Conservation (phyloP, 2,797 vertebrate genomes). For the Xyrichtys novacula region DNA sequence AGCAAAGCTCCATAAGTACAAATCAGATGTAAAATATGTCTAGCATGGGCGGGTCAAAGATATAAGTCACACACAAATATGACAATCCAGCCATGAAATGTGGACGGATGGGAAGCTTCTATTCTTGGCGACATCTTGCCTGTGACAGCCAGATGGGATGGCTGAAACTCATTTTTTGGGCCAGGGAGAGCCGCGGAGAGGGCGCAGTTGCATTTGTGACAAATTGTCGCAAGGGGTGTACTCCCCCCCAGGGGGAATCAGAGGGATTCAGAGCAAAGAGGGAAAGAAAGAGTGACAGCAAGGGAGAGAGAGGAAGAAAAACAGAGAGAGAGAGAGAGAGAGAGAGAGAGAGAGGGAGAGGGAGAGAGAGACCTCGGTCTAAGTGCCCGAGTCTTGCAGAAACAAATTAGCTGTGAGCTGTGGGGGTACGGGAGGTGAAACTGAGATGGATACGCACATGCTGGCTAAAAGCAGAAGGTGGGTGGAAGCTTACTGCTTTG, state of each 20-base stretch:
- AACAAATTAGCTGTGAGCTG: conserved; percentile 75
- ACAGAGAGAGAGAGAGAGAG: neutral
- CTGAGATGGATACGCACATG: conserved; percentile 66
- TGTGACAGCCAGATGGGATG: conserved; percentile 81
- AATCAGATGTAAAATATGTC: conserved; percentile 75
- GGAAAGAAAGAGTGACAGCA: conserved; percentile 63
- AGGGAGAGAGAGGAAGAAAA: neutral
- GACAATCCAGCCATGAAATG: conserved; percentile 78
- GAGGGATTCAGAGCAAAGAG: conserved; percentile 62
- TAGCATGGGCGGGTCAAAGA: conserved; percentile 67
- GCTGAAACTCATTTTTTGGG: conserved; percentile 77
- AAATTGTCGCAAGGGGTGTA: conserved; percentile 77
- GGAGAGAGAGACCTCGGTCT: conserved; percentile 30
- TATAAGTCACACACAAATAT: conserved; percentile 73
- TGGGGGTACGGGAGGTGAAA: conserved; percentile 70
- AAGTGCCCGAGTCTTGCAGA: conserved; percentile 66
- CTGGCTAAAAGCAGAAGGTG: conserved; percentile 69
- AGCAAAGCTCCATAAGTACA: conserved; percentile 56
- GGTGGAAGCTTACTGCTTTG: conserved; percentile 74
- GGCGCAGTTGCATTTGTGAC: conserved; percentile 77
- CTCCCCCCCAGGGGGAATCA: conserved; percentile 62
- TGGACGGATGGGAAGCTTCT: conserved; percentile 76
- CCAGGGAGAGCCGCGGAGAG: conserved; percentile 71
- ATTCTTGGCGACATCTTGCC: conserved; percentile 75
- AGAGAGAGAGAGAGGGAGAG: conserved; percentile 2